These are phyloP conservation scores for Clarias gariepinus DNA, from an alignment of 2,113 vertebrate species.

Conservation along the genomic window DNA sequence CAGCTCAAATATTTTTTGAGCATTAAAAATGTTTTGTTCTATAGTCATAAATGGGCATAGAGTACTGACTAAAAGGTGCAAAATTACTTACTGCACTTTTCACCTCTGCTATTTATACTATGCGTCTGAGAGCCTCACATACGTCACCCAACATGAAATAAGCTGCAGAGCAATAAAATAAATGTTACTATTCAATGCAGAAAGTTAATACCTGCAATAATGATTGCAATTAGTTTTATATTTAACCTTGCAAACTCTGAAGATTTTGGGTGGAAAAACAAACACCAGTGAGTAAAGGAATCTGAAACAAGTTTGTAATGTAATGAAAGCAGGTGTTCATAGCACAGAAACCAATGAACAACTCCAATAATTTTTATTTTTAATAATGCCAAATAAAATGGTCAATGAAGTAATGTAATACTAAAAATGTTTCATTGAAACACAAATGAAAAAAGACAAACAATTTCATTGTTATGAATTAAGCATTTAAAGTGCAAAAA, in stretches of 20 bases:
- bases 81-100: background rate
- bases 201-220: background rate
- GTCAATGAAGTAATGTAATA: background rate
- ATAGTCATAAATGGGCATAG: background rate
- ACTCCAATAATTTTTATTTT: background rate
- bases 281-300: background rate
- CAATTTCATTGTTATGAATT: background rate
- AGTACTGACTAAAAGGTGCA: background rate
- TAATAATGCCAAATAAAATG: background rate
- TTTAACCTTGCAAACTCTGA: background rate
- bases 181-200: background rate
- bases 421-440: background rate
- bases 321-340: background rate
- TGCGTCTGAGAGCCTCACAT: background rate
- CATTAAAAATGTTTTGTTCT: background rate
- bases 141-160: background rate
- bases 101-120: background rate
- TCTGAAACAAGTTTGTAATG: background rate
- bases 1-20: background rate
- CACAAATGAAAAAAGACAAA: background rate
- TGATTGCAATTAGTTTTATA: background rate
- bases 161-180: background rate
- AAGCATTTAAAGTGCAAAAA: background rate
- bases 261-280: background rate
- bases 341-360: background rate